These are phyloP conservation scores for Aplocera efformata DNA, from an alignment of 2,888 invertebrate genomes.

Conservation along the genomic window DNA sequence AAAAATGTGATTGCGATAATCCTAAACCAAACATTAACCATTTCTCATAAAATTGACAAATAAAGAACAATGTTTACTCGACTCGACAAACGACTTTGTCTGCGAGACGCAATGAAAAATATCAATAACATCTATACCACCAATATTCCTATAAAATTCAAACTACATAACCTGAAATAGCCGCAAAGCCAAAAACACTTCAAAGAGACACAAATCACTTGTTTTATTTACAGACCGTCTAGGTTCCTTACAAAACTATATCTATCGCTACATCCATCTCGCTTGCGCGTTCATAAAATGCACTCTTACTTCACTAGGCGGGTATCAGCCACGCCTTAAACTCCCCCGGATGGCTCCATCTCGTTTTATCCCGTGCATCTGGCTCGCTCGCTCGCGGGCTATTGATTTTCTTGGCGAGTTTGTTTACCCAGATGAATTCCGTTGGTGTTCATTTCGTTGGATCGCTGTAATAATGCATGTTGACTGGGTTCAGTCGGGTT, in stretches of 20 bases:
- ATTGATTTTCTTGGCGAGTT: slow-evolving; percentile 61
- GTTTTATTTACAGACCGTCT: slow-evolving; percentile 46
- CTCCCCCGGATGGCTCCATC: slow-evolving; percentile 39
- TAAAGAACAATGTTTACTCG: too few relatives aligned
- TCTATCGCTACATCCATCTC: slow-evolving; percentile 28
- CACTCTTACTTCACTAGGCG: slow-evolving; percentile 44
- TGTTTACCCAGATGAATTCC: slow-evolving; percentile 69
- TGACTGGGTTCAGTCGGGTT: slow-evolving; percentile 49
- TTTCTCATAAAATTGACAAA: too few relatives aligned
- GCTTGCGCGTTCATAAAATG: slow-evolving; percentile 35
- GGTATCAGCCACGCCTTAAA: slow-evolving; percentile 63
- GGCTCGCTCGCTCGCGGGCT: slow-evolving; percentile 42
- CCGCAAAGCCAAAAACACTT: slow-evolving; percentile 34
- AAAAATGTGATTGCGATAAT: too few relatives aligned
- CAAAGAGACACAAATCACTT: slow-evolving; percentile 37
- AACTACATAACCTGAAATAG: slow-evolving; percentile 30
- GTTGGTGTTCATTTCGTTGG: slow-evolving; percentile 47
- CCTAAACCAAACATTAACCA: too few relatives aligned
- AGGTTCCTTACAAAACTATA: slow-evolving; percentile 32
- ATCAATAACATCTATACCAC: slow-evolving; percentile 16
- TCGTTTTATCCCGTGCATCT: slow-evolving; percentile 35
- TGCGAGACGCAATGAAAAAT: slow-evolving; percentile 15
- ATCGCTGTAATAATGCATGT: slow-evolving; percentile 50
- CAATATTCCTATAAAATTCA: slow-evolving; percentile 24
- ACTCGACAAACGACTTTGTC: slow-evolving; percentile 8